Conservation (phyloP, 2,113 vertebrate species). For the Pluvialis apricaria region DNA sequence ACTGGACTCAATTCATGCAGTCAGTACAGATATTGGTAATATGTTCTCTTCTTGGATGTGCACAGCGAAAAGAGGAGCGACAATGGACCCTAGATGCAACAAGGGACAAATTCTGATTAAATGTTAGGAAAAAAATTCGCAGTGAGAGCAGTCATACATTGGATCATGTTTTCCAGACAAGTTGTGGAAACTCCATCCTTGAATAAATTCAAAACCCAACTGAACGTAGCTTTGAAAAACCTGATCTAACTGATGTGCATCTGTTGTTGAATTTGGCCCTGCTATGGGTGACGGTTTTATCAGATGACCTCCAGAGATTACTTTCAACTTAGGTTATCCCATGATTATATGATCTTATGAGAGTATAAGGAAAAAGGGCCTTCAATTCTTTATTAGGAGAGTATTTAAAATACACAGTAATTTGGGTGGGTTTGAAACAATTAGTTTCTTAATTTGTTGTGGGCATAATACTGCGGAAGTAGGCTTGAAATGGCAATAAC, state of each 20-base stretch:
- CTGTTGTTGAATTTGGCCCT: background rate
- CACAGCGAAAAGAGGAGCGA: background rate
- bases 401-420: background rate
- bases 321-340: background rate
- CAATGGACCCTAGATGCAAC: background rate
- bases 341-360: background rate
- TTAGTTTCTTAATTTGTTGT: background rate
- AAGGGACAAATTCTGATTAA: background rate
- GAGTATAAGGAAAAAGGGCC: background rate
- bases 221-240: background rate
- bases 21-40: background rate
- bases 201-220: background rate
- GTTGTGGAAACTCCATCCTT: background rate
- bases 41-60: background rate
- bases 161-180: background rate
- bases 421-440: background rate
- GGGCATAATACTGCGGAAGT: background rate
- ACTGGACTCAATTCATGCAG: background rate
- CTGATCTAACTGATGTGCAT: background rate
- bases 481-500: background rate
- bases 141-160: background rate
- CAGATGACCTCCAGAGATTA: background rate
- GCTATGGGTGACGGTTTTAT: background rate
- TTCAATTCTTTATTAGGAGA: background rate
- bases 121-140: background rate